phyloP scores from a whole-genome alignment of 2,113 vertebrate genomes.

The Thomomys bottae region DNA sequence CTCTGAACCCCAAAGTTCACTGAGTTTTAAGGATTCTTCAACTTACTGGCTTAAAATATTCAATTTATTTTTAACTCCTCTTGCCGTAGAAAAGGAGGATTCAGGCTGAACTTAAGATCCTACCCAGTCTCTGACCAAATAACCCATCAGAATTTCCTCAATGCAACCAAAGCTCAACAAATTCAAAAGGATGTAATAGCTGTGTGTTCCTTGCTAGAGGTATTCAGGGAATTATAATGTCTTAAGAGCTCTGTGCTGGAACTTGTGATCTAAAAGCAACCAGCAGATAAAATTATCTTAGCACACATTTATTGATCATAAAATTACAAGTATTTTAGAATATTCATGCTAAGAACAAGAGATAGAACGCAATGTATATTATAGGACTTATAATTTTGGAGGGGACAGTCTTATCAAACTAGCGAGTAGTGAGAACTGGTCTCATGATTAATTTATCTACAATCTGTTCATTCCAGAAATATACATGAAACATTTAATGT shows the following conservation, averaged over 20 bases:
- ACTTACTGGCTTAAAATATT: not conserved
- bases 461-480: not conserved
- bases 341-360: not conserved
- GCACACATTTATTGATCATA: not conserved
- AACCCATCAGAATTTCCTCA: no score
- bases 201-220: not conserved
- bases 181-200: not conserved
- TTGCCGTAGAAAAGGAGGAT: not conserved
- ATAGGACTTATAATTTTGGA: not conserved
- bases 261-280: not conserved
- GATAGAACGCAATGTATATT: not conserved
- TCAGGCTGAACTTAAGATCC: no score
- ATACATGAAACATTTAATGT: not conserved
- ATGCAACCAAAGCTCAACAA: not conserved
- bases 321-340: not conserved
- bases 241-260: not conserved
- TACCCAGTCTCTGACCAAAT: no score
- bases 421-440: not conserved
- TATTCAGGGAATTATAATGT: not conserved
- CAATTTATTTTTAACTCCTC: not conserved
- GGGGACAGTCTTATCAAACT: not conserved
- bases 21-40: not conserved
- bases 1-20: not conserved
- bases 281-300: not conserved
- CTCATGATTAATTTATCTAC: not conserved